These are phyloP conservation scores for Desoria tigrina DNA, from an alignment of 2,888 invertebrate species.

Conservation along the genomic window DNA sequence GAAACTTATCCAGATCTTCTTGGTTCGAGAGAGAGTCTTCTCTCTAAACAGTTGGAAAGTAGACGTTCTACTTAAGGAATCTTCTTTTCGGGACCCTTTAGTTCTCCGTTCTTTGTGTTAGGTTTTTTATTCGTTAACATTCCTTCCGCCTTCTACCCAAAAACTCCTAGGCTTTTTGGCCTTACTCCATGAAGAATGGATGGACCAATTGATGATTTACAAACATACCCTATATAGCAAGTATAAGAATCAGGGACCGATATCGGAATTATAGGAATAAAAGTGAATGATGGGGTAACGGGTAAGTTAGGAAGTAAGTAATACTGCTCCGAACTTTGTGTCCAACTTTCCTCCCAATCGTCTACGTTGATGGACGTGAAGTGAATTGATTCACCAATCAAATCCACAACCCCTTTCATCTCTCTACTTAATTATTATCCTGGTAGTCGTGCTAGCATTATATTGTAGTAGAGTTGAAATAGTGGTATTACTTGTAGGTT, in stretches of 20 bases:
- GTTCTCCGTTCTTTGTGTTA: constrained; percentile 2
- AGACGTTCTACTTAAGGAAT: too few species aligned
- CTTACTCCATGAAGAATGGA: not conserved
- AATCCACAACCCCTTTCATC: constrained; percentile 42
- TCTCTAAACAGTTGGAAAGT: too few species aligned
- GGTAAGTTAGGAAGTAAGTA: constrained; percentile 15
- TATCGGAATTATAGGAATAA: not conserved
- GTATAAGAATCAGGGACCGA: too few species aligned
- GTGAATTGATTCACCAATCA: constrained; percentile 52
- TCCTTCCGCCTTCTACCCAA: constrained; percentile 29
- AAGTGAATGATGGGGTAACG: not conserved
- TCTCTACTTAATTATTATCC: constrained; percentile 41
- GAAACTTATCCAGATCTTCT: too few species aligned
- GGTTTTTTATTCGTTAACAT: constrained; percentile 43
- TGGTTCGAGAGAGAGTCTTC: too few species aligned
- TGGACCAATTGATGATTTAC: too few species aligned
- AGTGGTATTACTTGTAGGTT: too few species aligned
- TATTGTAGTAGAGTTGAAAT: too few species aligned
- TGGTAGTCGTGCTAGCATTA: too few species aligned
- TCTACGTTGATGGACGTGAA: constrained; percentile 50
- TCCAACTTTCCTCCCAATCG: constrained; percentile 24
- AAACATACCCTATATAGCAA: too few species aligned
- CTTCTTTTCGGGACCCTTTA: not conserved
- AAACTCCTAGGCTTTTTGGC: constrained; percentile 3
- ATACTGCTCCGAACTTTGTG: constrained; percentile 19